phyloP scores from a whole-genome alignment of 2,797 vertebrate genomes.

The Taenioides sp. region DNA sequence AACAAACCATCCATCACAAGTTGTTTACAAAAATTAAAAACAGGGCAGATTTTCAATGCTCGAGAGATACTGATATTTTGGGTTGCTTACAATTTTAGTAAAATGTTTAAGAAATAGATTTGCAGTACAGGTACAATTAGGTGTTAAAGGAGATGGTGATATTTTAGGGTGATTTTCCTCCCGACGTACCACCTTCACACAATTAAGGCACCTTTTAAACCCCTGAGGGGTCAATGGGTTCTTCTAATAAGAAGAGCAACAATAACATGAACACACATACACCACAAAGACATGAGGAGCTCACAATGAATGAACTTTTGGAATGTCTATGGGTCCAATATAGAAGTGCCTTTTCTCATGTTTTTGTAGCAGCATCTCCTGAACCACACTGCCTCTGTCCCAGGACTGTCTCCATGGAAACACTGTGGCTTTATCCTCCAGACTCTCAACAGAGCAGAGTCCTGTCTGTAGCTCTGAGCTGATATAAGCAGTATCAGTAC shows the following conservation, averaged over 20 bases:
- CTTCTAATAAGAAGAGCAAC: constrained; percentile 83
- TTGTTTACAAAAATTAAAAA: neutral
- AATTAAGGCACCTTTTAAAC: constrained; percentile 82
- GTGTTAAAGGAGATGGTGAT: constrained; percentile 26
- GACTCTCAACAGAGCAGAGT: constrained; percentile 35
- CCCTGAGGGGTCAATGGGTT: constrained; percentile 76
- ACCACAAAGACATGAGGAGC: constrained; percentile 28
- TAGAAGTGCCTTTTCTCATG: constrained; percentile 51
- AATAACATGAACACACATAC: constrained; percentile 63
- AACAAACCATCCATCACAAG: constrained; percentile 29
- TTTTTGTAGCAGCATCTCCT: constrained; percentile 42
- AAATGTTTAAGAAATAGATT: neutral
- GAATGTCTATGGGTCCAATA: constrained; percentile 65
- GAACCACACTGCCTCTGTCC: constrained; percentile 10
- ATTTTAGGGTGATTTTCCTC: constrained; percentile 54
- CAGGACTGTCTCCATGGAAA: constrained; percentile 37
- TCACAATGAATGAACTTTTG: constrained; percentile 38
- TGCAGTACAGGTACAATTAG: neutral
- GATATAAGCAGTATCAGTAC: neutral
- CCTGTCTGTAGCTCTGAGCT: constrained; percentile 20
- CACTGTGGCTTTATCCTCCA: constrained; percentile 46
- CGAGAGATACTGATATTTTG: neutral
- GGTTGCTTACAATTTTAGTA: neutral
- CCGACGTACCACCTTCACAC: constrained; percentile 74
- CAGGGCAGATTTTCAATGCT: neutral